Evolutionary conservation across 1,140 invertebrate genomes (phyloP).

Genomic region (Trichomalopsis sarcophagae): DNA sequence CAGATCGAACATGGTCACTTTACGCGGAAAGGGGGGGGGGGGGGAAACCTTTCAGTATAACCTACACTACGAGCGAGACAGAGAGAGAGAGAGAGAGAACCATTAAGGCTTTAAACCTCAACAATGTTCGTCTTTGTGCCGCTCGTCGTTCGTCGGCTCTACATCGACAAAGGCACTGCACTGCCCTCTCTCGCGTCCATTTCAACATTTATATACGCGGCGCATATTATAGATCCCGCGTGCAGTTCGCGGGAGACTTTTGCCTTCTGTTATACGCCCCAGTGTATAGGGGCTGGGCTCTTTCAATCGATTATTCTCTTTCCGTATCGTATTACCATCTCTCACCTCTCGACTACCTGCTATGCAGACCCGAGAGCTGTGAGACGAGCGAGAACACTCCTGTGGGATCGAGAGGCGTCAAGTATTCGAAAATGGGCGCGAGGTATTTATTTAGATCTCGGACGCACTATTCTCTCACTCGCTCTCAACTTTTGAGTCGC

Average conservation of each 20-base stretch:
- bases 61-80: background rate
- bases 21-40: background rate
- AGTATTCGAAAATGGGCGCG: too few relatives aligned
- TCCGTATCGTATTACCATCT: conserved; percentile 7
- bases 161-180: conserved; percentile 12
- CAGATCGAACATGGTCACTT: background rate
- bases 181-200: background rate
- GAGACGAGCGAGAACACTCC: too few relatives aligned
- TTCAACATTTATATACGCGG: conserved; percentile 25
- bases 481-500: too few relatives aligned
- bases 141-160: background rate
- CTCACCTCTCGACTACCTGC: background rate
- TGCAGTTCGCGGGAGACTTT: conserved; percentile 15
- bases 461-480: too few relatives aligned
- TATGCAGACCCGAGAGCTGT: too few relatives aligned
- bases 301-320: conserved; percentile 23
- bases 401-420: too few relatives aligned
- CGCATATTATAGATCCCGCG: background rate
- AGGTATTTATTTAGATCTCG: too few relatives aligned
- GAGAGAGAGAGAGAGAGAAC: background rate
- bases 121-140: conserved; percentile 33
- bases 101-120: conserved; percentile 24
- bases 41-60: background rate
- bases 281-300: background rate
- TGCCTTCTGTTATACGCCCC: background rate